Evolutionary conservation across 2,797 vertebrate species (phyloP).

Genomic region (Cetoscarus ocellatus): DNA sequence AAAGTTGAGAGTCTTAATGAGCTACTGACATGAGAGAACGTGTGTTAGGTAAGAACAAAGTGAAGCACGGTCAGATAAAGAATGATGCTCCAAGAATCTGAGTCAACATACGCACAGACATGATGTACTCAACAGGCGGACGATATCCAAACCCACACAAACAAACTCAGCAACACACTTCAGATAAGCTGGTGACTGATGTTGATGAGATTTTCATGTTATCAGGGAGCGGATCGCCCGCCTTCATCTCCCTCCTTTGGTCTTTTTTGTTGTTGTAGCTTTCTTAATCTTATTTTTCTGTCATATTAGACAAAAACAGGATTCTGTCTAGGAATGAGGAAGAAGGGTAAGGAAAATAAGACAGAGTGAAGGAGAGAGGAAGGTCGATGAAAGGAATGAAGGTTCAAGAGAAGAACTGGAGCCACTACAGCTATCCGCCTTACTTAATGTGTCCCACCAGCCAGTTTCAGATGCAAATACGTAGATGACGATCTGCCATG

Average conservation of each 20-base stretch:
- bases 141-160: background rate
- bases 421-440: too few relatives aligned
- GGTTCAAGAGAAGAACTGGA: too few relatives aligned
- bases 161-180: slow-evolving; percentile 10
- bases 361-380: background rate
- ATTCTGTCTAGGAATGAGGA: background rate
- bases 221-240: slow-evolving; percentile 32
- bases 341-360: background rate
- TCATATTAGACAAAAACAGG: too few relatives aligned
- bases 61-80: slow-evolving; percentile 17
- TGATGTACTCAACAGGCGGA: background rate
- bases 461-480: too few relatives aligned
- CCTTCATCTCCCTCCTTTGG: slow-evolving; percentile 26
- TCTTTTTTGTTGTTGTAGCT: background rate
- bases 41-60: slow-evolving; percentile 14
- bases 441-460: too few relatives aligned
- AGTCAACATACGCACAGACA: slow-evolving; percentile 4
- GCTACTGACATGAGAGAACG: background rate
- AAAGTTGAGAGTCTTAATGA: slow-evolving; percentile 27
- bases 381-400: background rate
- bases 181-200: slow-evolving; percentile 54
- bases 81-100: slow-evolving; percentile 5
- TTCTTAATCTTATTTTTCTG: background rate
- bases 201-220: slow-evolving; percentile 57
- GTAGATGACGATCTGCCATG: too few relatives aligned